A percentile compares a stretch with the other conserved stretches of the same genome.
Evolutionary conservation across 2,888 invertebrate genomes (phyloP).

Genomic region (Mimumesa dahlbomi): DNA sequence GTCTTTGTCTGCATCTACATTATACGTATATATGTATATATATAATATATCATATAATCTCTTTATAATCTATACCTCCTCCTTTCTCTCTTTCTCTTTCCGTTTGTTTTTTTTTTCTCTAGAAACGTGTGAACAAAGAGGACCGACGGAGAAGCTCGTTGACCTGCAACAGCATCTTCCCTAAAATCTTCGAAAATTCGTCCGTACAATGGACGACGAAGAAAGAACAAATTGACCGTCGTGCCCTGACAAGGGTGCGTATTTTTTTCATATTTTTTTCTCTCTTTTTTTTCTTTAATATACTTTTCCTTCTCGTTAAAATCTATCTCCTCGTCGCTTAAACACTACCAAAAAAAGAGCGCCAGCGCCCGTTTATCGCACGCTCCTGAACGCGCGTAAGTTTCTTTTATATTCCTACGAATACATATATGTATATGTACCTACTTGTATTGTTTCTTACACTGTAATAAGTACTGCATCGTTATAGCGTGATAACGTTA

Average conservation of each 20-base stretch:
- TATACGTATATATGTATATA: slow-evolving; percentile 16
- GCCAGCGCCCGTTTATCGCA: slow-evolving; percentile 61
- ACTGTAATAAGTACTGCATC: slow-evolving; percentile 16
- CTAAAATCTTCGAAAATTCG: slow-evolving; percentile 23
- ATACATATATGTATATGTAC: background rate
- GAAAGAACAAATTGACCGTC: slow-evolving; percentile 22
- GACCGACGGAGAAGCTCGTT: slow-evolving; percentile 45
- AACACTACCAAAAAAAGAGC: slow-evolving; percentile 51
- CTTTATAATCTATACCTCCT: too few relatives aligned
- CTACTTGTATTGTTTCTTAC: slow-evolving; percentile 30
- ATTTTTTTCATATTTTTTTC: background rate
- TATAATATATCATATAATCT: slow-evolving; percentile 38
- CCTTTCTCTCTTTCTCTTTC: too few relatives aligned
- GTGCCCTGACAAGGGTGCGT: slow-evolving; percentile 27
- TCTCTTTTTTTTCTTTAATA: slow-evolving; percentile 6
- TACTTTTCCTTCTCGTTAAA: background rate
- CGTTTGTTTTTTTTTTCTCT: slow-evolving; percentile 13
- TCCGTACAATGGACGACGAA: slow-evolving; percentile 14
- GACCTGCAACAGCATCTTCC: slow-evolving; percentile 56
- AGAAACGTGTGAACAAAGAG: slow-evolving; percentile 46
- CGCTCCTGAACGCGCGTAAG: slow-evolving; percentile 42
- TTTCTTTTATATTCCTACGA: slow-evolving; percentile 3
- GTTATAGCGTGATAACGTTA: slow-evolving; percentile 33
- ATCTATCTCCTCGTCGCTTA: slow-evolving; percentile 42
- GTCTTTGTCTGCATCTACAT: slow-evolving; percentile 20